A percentile compares a stretch with the other conserved stretches of the same genome.
Evolutionary conservation across 2,888 invertebrate genomes (phyloP).

Genomic region (Apotomis betuletana): DNA sequence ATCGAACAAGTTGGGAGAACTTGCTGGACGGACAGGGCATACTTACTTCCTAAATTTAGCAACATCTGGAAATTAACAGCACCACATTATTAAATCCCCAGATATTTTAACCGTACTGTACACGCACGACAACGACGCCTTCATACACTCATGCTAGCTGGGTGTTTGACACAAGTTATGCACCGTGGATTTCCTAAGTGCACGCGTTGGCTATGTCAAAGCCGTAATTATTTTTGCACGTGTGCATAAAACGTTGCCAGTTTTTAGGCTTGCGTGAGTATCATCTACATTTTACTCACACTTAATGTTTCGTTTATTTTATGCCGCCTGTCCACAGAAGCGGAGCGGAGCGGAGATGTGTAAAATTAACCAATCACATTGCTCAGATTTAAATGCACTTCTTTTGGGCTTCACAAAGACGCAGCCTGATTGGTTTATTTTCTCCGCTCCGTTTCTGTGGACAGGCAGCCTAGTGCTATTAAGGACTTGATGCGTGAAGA

Average conservation of each 20-base stretch:
- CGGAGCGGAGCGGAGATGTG: too few species aligned
- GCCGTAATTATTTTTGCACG: conserved; percentile 13
- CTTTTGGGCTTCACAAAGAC: too few species aligned
- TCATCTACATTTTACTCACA: background rate
- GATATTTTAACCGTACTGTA: conserved; percentile 8
- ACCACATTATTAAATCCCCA: background rate
- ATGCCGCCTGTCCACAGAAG: background rate
- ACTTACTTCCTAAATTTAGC: background rate
- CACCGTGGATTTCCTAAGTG: conserved; percentile 17
- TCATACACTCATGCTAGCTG: conserved; percentile 1
- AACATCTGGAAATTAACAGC: background rate
- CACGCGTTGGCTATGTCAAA: conserved; percentile 22
- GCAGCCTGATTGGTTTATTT: too few species aligned
- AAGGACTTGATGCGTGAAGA: too few species aligned
- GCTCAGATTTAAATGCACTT: too few species aligned
- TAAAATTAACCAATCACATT: too few species aligned
- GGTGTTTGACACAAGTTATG: conserved; percentile 14
- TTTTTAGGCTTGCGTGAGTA: background rate
- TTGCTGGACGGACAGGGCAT: too few species aligned
- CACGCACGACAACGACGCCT: conserved; percentile 3
- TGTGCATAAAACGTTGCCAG: background rate
- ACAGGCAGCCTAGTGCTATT: too few species aligned
- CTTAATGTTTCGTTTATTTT: background rate
- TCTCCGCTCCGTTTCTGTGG: too few species aligned
- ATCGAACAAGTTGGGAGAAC: too few species aligned